These are phyloP conservation scores for Calidris pygmaea DNA, from an alignment of 2,113 vertebrate species.

Conservation along the genomic window DNA sequence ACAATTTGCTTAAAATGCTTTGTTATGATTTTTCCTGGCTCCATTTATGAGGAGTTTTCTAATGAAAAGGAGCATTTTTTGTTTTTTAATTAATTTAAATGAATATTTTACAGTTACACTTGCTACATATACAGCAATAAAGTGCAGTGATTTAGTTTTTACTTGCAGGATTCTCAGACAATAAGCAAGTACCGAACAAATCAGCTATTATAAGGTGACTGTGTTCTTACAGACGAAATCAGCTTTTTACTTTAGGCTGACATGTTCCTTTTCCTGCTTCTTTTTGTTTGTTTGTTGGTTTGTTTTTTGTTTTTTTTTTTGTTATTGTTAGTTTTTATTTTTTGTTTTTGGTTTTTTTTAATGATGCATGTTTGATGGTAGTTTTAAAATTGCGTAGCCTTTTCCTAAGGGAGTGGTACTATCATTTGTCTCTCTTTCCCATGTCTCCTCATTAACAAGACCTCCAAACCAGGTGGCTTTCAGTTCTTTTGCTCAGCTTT, in stretches of 20 bases:
- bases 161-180: neutral
- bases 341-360: neutral
- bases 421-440: neutral
- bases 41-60: neutral
- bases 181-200: neutral
- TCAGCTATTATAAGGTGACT: neutral
- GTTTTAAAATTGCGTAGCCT: neutral
- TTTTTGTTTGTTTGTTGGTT: neutral
- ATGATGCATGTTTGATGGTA: neutral
- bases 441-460: neutral
- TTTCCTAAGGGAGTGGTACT: neutral
- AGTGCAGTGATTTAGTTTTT: neutral
- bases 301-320: neutral
- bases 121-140: neutral
- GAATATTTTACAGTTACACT: neutral
- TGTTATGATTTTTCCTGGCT: rapidly evolving
- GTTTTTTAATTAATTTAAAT: neutral
- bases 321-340: neutral
- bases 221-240: neutral
- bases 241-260: neutral
- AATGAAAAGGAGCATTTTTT: neutral
- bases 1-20: neutral
- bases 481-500: neutral
- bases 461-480: neutral
- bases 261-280: neutral